Evolutionary conservation across 2,888 invertebrate species (phyloP).

Genomic region (Caenorhabditis auriculariae): DNA sequence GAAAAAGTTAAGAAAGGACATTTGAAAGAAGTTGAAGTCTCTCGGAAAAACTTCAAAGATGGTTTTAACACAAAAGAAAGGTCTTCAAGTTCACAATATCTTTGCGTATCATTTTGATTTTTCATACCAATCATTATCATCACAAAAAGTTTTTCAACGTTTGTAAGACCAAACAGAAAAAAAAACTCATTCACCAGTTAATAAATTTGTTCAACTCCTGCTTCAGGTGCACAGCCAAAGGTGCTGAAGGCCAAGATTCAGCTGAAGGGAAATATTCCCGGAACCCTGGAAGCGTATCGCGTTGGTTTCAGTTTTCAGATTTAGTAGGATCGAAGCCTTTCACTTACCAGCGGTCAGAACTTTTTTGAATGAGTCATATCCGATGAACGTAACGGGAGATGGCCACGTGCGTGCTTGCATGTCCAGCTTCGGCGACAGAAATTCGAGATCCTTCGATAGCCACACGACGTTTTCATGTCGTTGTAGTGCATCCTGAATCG

Average conservation of each 20-base stretch:
- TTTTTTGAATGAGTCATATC: conserved; percentile 23
- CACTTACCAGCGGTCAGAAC: conserved; percentile 10
- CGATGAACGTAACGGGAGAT: conserved; percentile 16
- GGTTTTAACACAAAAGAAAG: too few species aligned
- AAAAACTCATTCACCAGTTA: background rate
- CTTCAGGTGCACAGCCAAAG: conserved; percentile 16
- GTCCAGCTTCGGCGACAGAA: conserved; percentile 14
- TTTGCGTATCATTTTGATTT: too few species aligned
- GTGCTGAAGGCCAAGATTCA: conserved; percentile 12
- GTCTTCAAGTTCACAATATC: too few species aligned
- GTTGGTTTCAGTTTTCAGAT: conserved; percentile 16
- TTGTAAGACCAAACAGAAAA: conserved; percentile 1
- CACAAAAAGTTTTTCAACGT: background rate
- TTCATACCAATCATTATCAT: background rate
- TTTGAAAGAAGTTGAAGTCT: background rate
- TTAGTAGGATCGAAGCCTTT: conserved; percentile 17
- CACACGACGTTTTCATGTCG: conserved; percentile 11
- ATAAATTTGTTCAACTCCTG: conserved; percentile 1
- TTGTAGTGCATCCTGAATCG: conserved; percentile 21
- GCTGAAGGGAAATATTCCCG: conserved; percentile 19
- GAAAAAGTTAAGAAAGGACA: background rate
- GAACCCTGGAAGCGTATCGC: conserved; percentile 18
- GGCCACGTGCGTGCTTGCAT: conserved; percentile 14
- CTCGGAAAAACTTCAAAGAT: background rate
- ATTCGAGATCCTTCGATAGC: conserved; percentile 15